Conservation (phyloP, 2,888 invertebrate genomes). For the Psylliodes chrysocephalus region DNA sequence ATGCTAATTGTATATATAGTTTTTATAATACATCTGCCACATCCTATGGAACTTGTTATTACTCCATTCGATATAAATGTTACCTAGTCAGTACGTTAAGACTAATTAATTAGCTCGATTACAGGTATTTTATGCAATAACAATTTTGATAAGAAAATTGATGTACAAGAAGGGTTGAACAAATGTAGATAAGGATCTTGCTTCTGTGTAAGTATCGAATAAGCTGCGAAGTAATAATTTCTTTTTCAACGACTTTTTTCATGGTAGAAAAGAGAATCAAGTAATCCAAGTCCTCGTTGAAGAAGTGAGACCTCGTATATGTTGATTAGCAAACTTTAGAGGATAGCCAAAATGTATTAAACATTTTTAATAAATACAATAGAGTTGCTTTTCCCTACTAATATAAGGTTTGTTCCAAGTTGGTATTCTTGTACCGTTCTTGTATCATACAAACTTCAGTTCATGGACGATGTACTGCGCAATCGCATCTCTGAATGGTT, state of each 20-base stretch:
- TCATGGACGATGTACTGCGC: no score
- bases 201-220: constrained; percentile 5
- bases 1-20: constrained; percentile 36
- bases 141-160: constrained; percentile 16
- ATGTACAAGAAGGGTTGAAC: background rate
- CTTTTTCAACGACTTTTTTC: constrained; percentile 1
- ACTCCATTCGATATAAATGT: constrained; percentile 13
- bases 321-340: no score
- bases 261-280: no score
- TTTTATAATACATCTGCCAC: constrained; percentile 36
- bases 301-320: no score
- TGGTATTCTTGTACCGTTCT: no score
- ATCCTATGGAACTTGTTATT: constrained; percentile 36
- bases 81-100: constrained; percentile 3
- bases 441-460: no score
- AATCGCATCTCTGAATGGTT: no score
- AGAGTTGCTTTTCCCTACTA: no score
- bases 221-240: background rate
- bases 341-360: no score
- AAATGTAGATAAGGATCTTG: constrained; percentile 8
- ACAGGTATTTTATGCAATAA: constrained; percentile 18
- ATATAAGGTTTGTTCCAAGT: no score
- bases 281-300: no score
- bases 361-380: no score
- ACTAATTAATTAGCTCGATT: constrained; percentile 13